These are phyloP conservation scores for Erpetoichthys calabaricus DNA, from an alignment of 2,797 vertebrate species.

Conservation along the genomic window DNA sequence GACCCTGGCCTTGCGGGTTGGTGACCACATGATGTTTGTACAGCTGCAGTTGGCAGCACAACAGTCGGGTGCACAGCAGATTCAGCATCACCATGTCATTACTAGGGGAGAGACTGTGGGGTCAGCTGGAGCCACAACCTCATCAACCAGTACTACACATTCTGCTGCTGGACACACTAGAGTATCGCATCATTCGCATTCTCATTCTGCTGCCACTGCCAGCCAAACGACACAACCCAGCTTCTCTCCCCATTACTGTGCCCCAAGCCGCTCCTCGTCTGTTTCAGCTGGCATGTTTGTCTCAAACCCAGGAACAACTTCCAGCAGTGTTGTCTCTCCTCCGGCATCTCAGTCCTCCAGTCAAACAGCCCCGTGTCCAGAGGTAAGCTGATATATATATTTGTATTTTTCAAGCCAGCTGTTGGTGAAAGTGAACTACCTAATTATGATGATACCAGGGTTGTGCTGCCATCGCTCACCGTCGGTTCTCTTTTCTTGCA, in stretches of 20 bases:
- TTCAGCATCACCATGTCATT: conserved; percentile 74
- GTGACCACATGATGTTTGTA: conserved; percentile 88
- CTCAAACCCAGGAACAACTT: conserved; percentile 48
- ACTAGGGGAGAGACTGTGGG: conserved; percentile 52
- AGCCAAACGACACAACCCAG: conserved; percentile 51
- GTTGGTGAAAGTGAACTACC: neutral
- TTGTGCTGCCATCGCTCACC: neutral
- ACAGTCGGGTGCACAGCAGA: conserved; percentile 62
- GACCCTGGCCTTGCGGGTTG: conserved; percentile 81
- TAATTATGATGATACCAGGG: neutral
- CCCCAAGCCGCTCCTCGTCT: conserved; percentile 51
- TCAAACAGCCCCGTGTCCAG: conserved; percentile 62
- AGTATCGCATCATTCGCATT: neutral
- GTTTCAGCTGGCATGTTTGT: conserved; percentile 61
- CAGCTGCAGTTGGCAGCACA: conserved; percentile 85
- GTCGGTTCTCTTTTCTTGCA: conserved; percentile 19
- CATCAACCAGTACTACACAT: no score
- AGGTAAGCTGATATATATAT: conserved; percentile 48
- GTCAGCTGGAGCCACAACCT: conserved; percentile 27
- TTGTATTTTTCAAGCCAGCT: conserved; percentile 1
- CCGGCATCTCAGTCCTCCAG: conserved; percentile 22
- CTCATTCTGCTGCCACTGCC: conserved; percentile 33
- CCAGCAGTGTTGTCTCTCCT: neutral
- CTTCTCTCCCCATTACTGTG: conserved; percentile 51
- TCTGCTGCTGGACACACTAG: no score